Base-by-base conservation (phyloP, 2,113 vertebrate genomes). In the Lophura nycthemera region DNA sequence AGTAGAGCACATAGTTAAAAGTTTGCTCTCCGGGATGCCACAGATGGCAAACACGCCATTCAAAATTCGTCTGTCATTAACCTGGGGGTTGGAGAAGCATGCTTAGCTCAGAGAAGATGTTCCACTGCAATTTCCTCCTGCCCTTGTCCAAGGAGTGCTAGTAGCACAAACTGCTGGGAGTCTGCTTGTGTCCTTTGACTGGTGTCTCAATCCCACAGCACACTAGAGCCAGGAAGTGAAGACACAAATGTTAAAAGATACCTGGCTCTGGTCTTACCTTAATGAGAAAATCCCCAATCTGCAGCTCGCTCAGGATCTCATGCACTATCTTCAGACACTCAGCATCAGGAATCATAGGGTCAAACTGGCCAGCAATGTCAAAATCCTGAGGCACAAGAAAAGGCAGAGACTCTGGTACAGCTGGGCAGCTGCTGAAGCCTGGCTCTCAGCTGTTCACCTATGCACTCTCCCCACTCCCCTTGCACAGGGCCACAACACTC, bases 301-400 rank as follows among this genome's bases (percentile, higher is more conserved):
- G 97, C 94, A 99, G 94, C 61, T 97, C 98, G 24, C 96, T 99
- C 86, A 99, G 97, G 92, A 99, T 98, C 96, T 99, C 99, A 13
- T 98, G 96, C 27, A 99, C 97, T 3, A 99, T 98, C 96, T 98
- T 99, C 94, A 99, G 97, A 97, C 99, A 99, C 83, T 99, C 99
- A 0, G 99, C 99, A n/a, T 99, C 99, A 11, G 99, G 99, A 75
- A 99, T 99, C 99, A 99, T 99, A 5, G 98, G 97, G 6, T 99
- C 99, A 10, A 98, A 99, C n/a, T 98, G 98, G 13, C 99, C 99
- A 2, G 99, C 99, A 32, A 99, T 99, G 92, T 99, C 99, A 92
- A 99, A 99, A 95, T 99, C 99, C 99, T 99, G 92, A 6, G 76
- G 25, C 15, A 96, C 73, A 94, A n/a, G 71, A 63, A 88, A 30